These are phyloP conservation scores for Nymphalis c-album DNA, from an alignment of 2,888 invertebrate genomes.

Conservation along the genomic window DNA sequence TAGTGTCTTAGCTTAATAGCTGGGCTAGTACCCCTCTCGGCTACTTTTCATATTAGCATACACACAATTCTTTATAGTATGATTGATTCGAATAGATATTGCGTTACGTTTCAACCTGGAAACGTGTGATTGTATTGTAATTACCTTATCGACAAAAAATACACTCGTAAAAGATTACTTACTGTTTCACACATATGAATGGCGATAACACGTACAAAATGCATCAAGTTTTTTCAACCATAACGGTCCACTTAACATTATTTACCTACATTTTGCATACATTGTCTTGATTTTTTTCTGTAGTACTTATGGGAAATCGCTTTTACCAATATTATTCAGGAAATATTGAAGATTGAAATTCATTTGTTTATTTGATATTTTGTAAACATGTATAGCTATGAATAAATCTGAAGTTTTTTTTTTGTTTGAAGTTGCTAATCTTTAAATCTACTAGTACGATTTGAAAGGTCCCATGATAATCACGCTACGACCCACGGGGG, in stretches of 20 bases:
- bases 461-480: no score
- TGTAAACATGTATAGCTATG: no score
- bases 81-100: neutral
- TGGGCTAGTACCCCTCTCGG: no score
- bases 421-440: no score
- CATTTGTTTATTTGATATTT: no score
- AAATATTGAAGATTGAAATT: neutral
- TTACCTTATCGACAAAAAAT: conserved; percentile 13
- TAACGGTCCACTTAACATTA: neutral
- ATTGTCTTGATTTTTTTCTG: neutral
- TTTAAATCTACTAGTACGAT: no score
- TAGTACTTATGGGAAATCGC: neutral
- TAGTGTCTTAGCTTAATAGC: no score
- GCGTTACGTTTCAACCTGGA: conserved; percentile 7
- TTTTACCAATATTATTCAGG: neutral
- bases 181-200: neutral
- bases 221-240: neutral
- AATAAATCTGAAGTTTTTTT: no score
- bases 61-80: neutral
- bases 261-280: neutral
- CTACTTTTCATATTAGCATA: no score
- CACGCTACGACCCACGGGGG: no score
- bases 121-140: conserved; percentile 4
- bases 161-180: neutral
- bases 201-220: conserved; percentile 10